A percentile compares a stretch with the other conserved stretches of the same genome.
phyloP scores from a whole-genome alignment of 2,888 invertebrate species.

The Eumerus sabulonum region DNA sequence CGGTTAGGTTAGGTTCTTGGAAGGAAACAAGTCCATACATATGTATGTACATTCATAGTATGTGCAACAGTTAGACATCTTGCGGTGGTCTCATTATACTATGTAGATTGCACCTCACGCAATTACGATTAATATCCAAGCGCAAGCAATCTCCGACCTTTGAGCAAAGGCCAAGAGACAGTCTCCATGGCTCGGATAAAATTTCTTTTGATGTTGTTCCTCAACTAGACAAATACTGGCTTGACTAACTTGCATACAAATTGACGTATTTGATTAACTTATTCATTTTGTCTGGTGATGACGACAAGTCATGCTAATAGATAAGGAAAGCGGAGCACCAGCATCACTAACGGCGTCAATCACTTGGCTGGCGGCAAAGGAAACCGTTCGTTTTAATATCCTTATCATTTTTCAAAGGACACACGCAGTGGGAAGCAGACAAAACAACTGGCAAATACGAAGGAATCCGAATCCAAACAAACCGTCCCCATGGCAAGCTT shows the following conservation, averaged over 20 bases:
- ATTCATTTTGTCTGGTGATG: constrained; percentile 15
- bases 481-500: constrained; percentile 34
- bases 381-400: constrained; percentile 44
- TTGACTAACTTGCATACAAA: constrained; percentile 37
- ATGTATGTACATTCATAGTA: too few relatives aligned
- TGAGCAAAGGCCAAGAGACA: constrained; percentile 7
- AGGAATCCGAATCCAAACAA: constrained; percentile 34
- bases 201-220: constrained; percentile 43
- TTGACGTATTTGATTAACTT: constrained; percentile 56
- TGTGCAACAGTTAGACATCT: constrained; percentile 5
- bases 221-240: constrained; percentile 30
- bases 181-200: constrained; percentile 7
- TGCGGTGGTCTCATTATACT: constrained; percentile 14
- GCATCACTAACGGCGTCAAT: constrained; percentile 53
- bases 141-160: constrained; percentile 25
- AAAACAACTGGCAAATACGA: constrained; percentile 4
- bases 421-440: too few relatives aligned
- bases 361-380: constrained; percentile 39
- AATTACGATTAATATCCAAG: constrained; percentile 24
- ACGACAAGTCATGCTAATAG: constrained; percentile 15
- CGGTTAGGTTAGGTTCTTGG: too few relatives aligned
- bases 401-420: constrained; percentile 40
- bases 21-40: too few relatives aligned
- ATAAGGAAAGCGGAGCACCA: constrained; percentile 30
- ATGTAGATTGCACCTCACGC: constrained; percentile 1